A percentile compares a stretch with the other conserved stretches of the same genome.
Evolutionary conservation across 1,140 invertebrate genomes (phyloP).

Genomic region (Drosophila ananassae): DNA sequence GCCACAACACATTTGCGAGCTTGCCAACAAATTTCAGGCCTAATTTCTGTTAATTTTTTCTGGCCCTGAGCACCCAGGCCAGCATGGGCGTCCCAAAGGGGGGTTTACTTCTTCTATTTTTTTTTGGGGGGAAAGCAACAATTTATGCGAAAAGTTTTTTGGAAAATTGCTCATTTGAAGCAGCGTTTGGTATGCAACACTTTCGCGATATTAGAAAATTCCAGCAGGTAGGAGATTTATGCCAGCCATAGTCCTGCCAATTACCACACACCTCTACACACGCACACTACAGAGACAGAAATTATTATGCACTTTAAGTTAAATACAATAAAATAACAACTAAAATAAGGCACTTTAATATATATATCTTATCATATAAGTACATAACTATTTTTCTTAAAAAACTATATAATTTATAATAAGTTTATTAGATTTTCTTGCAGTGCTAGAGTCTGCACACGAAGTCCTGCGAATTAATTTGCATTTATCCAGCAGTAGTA

Average conservation of each 20-base stretch:
- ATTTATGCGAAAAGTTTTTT: slow-evolving; percentile 78
- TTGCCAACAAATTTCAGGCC: slow-evolving; percentile 62
- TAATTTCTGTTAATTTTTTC: slow-evolving; percentile 74
- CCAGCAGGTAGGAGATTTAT: slow-evolving; percentile 74
- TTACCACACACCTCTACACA: slow-evolving; percentile 29
- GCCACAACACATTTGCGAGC: slow-evolving; percentile 60
- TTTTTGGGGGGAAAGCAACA: slow-evolving; percentile 37
- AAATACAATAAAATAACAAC: too few species aligned
- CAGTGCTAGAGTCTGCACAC: slow-evolving; percentile 2
- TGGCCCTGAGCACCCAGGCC: slow-evolving; percentile 5
- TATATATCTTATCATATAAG: too few species aligned
- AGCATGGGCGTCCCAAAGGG: slow-evolving; percentile 10
- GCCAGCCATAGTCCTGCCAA: slow-evolving; percentile 52
- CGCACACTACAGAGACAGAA: not conserved
- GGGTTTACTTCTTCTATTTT: slow-evolving; percentile 8
- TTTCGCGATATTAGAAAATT: slow-evolving; percentile 77
- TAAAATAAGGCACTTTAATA: too few species aligned
- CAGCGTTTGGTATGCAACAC: slow-evolving; percentile 67
- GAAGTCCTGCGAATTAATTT: slow-evolving; percentile 32
- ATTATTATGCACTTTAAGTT: too few species aligned
- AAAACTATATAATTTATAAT: not conserved
- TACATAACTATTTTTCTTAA: too few species aligned
- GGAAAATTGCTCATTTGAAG: slow-evolving; percentile 74
- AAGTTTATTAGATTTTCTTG: not conserved
- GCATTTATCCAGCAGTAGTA: slow-evolving; percentile 30